Base-by-base conservation (phyloP, 2,888 invertebrate genomes). In the Harpagoxenus sublaevis region DNA sequence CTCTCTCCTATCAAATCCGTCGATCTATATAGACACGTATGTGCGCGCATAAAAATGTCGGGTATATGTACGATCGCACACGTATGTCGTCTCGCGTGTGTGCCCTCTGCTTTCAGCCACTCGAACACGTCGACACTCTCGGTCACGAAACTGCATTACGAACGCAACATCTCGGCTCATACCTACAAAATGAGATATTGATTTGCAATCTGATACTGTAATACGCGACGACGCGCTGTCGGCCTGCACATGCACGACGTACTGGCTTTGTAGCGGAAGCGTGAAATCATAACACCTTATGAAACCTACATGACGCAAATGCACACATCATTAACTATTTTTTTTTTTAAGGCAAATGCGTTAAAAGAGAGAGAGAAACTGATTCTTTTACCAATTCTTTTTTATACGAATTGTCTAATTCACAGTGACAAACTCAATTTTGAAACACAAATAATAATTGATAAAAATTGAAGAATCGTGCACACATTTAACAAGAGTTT, bases 171-270 rank as follows among this genome's bases (percentile, higher is more conserved):
- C 92, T 91, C 92, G 85, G 92, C 92, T 93, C 92, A 89, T 92
- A 92, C 91, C 92, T 92, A 91, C 92, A 91, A 92, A 93, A 93
- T 92, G 92, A 93, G 93, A 92, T 94, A 93, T 94, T 93, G 94
- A 94, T 94, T 93, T 90, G 93, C 91, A 92, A 93, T 93, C 92
- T 91, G 92, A 93, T 93, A 93, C 91, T 77, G 83, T 85, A 84
- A 83, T 84, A 84, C 87, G 77, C 79, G 78, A 78, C 84, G 84
- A 86, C 84, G 84, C 83, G 86, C 65, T 77, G 83, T 63, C 83
- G 81, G 79, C 71, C 73, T 71, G 83, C 68, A 74, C 63, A 60
- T 70, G 85, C 63, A 60, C 74, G 85, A 78, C 53, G 74, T 48
- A 63, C 51, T 42, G 23, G 75, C 53, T 53, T 53, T 35, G 53